Conservation (phyloP, 2,888 invertebrate species). For the Onthophagus sagittarius region DNA sequence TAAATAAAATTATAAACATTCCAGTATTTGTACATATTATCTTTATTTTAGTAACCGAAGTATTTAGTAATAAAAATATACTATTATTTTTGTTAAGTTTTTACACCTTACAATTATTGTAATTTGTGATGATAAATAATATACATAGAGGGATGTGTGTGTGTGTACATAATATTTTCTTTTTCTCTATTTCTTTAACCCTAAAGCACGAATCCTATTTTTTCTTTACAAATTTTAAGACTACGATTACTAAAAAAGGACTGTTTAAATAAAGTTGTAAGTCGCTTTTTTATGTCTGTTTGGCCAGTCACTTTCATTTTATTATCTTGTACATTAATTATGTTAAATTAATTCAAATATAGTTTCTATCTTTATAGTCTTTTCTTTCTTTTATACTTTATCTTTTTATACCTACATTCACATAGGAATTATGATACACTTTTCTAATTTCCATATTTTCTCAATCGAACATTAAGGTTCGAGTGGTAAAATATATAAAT, state of each 20-base stretch:
- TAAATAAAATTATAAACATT: conserved; percentile 15
- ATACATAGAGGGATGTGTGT: conserved; percentile 12
- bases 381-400: too few species aligned
- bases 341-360: too few species aligned
- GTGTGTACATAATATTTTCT: conserved; percentile 17
- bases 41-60: conserved; percentile 18
- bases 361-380: too few species aligned
- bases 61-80: background rate
- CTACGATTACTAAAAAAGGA: too few species aligned
- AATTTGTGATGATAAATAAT: conserved; percentile 18
- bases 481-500: too few species aligned
- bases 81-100: conserved; percentile 10
- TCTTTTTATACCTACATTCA: too few species aligned
- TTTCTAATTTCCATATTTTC: too few species aligned
- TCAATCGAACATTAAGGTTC: too few species aligned
- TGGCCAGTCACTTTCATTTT: conserved; percentile 6
- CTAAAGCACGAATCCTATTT: background rate
- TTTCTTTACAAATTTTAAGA: background rate
- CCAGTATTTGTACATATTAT: conserved; percentile 4
- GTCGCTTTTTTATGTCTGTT: too few species aligned
- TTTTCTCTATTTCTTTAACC: conserved; percentile 17
- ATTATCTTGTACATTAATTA: conserved; percentile 13
- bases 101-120: conserved; percentile 15
- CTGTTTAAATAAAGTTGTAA: too few species aligned
- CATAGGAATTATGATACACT: too few species aligned